These are phyloP conservation scores for Plusia festucae DNA, from an alignment of 2,888 invertebrate species.

Conservation along the genomic window DNA sequence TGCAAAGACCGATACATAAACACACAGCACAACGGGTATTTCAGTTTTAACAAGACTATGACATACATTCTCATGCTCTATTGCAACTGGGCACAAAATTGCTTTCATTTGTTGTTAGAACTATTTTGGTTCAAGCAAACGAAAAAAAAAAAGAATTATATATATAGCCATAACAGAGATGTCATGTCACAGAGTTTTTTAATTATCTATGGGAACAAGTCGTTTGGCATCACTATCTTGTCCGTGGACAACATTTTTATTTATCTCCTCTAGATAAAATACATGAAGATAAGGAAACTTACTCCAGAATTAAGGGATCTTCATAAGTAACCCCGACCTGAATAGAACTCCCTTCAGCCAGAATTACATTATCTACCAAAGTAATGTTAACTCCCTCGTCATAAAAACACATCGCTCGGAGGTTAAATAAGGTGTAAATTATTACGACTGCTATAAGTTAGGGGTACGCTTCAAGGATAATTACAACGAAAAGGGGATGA, in stretches of 20 bases:
- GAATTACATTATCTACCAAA: slow-evolving; percentile 20
- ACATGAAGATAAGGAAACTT: no score
- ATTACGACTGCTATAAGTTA: slow-evolving; percentile 55
- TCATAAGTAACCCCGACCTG: no score
- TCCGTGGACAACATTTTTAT: no score
- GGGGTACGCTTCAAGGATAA: slow-evolving; percentile 49
- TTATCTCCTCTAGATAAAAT: no score
- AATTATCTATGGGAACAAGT: no score
- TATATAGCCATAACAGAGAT: no score
- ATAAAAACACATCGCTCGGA: slow-evolving; percentile 49
- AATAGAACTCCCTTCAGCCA: background rate
- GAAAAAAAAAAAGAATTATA: no score
- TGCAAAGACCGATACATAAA: background rate
- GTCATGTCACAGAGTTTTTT: no score
- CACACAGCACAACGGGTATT: background rate
- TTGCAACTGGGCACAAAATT: background rate
- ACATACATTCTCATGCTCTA: background rate
- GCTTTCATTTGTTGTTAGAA: no score
- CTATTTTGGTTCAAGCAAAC: no score
- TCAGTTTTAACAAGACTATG: background rate
- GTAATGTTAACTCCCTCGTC: slow-evolving; percentile 26
- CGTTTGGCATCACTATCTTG: no score
- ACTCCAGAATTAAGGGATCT: no score
- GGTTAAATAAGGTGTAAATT: slow-evolving; percentile 63
- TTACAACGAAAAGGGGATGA: slow-evolving; percentile 42